Evolutionary conservation across 2,888 invertebrate species (phyloP), one percentile per base, ranked within the genome.

Genomic region (Chymomyza amoena): DNA sequence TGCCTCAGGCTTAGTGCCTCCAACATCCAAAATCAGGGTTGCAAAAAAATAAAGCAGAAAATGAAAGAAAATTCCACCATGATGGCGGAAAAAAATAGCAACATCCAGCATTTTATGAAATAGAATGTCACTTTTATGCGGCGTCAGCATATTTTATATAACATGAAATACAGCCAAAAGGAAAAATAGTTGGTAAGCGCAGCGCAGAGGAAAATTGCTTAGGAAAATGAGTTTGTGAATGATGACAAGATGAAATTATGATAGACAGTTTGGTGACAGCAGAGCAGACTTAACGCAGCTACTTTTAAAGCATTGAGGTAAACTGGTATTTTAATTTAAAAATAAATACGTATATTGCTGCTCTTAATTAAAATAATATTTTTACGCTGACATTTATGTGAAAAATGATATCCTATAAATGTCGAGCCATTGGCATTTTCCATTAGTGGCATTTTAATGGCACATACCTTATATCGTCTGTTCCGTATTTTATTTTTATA

Each of bases 121-220:
- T 78, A 61, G 62, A 68, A 71, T 82, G 79, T 75, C 85, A 82
- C 70, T 77, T 80, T 84, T 75, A 52, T 82, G 83, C 84, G 75
- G 79, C 83, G 76, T 83, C 82, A 82, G 82, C 85, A 83, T 80
- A 77, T 81, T 76, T 82, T 79, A 82, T 70, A 69, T 68, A 70
- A 56, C 67, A 61, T 10, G 28, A 51, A 51, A 15, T 63, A 73
- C 73, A 75, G 70, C 68, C 77, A 75, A 62, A 60, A 69, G 66
- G 66, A 80, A 79, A 78, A 79, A 78, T 78, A 80, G 77, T 65
- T 72, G 77, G 66, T 74, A 71, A 54, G 15, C 36, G 15, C 51
- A 51, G 51, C 25, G 25, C 25, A 25, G 1, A 51, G 6, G 51
- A 16, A 51, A 51, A 9, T 13, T 36, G 36, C 9, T 45, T 13